Base-by-base conservation (phyloP, 2,797 vertebrate species). In the Pseudotriccus pelzelni region DNA sequence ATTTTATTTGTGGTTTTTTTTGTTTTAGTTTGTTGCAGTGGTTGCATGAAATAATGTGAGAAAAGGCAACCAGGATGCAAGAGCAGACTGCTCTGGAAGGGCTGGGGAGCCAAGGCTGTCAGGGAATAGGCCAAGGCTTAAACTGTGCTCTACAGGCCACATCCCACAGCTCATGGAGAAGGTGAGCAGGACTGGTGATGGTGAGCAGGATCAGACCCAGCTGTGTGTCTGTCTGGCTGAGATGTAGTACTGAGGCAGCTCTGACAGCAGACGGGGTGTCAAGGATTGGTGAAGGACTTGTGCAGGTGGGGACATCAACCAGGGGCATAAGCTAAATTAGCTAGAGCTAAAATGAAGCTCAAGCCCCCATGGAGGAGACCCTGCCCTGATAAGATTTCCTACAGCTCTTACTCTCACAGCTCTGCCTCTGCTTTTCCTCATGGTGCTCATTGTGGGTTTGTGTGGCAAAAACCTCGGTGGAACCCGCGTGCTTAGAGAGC, bases 71-170 rank as follows among this genome's bases (percentile, higher is more conserved):
- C 1, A 20, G 27, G 32, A 82, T 23, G 18, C 3, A 24, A 41
- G 21, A 78, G 37, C 7, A 62, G 22, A 46, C 14, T 69, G 9
- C 22, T 67, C 6, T 77, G 68, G 7, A 64, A 75, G 32, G 24
- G 21, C 8, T 91, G 60, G 8, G 36, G 36, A 60, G 12, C 10
- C 37, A 44, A 5, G 16, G 10, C 25, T 41, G 32, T 23, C 7
- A 27, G 37, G 22, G 16, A 17, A 10, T 39, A 44, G 34, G 22
- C 24, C 24, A 39, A 6, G 19, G 13, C 4, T 32, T 34, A 34
- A 81, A 30, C 15, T 1, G 1, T 55, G 6, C 3, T 12, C 12
- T n/a, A 1, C 3, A 1, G 56, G 43, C 19, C 13, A 25, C 11
- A 7, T 85, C 20, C 47, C 23, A 16, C 12, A 16, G 34, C n/a